Conservation (phyloP, 2,113 vertebrate genomes). For the Corvus cornix region DNA sequence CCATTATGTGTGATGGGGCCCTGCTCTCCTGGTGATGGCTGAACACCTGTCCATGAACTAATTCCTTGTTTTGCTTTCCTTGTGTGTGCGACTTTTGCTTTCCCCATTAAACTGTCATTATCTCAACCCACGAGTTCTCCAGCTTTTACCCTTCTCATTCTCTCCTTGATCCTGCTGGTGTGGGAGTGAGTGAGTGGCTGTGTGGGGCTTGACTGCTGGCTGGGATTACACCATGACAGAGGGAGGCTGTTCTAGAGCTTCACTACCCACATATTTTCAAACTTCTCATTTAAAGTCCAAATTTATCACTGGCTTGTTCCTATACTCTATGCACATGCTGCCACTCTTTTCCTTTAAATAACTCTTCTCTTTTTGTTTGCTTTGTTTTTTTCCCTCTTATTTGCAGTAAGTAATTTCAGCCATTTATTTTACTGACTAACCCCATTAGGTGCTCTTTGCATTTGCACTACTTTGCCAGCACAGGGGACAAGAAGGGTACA, state of each 20-base stretch:
- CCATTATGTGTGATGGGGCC: accelerated
- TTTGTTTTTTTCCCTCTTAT: accelerated
- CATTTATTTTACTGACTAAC: neutral
- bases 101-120: neutral
- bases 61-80: neutral
- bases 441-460: neutral
- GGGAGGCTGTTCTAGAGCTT: neutral
- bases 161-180: neutral
- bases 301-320: neutral
- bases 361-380: neutral
- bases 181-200: neutral
- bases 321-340: neutral
- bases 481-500: neutral
- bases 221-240: neutral
- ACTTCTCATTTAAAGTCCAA: neutral
- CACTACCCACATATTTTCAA: neutral
- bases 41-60: neutral
- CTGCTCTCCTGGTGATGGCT: neutral
- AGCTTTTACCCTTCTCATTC: neutral
- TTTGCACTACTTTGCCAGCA: neutral
- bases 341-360: neutral
- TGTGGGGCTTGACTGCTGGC: neutral
- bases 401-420: neutral
- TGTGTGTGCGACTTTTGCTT: neutral
- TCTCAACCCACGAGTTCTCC: neutral